These are phyloP conservation scores for Hylaea fasciaria DNA, from an alignment of 2,888 invertebrate genomes.

Conservation along the genomic window DNA sequence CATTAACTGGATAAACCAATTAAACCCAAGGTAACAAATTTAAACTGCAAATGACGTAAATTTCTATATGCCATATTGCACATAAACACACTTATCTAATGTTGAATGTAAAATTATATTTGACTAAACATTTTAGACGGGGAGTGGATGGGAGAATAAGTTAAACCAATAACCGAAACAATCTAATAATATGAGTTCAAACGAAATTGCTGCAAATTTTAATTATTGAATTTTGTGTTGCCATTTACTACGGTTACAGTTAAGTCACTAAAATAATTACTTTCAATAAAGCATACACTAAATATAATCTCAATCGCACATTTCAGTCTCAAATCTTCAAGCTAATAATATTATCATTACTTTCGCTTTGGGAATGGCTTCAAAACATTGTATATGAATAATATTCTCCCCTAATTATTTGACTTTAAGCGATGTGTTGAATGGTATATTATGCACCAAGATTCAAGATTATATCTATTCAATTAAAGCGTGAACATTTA, in stretches of 20 bases:
- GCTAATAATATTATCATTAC: no score
- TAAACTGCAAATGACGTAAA: background rate
- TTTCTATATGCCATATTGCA: slow-evolving; percentile 4
- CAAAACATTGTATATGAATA: no score
- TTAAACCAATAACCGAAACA: slow-evolving; percentile 3
- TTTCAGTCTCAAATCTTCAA: no score
- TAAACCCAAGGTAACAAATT: background rate
- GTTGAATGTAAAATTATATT: slow-evolving; percentile 28
- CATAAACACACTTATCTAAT: slow-evolving; percentile 20
- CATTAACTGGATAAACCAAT: background rate
- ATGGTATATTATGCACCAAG: no score
- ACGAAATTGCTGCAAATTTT: background rate
- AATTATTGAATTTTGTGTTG: background rate
- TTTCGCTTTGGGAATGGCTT: no score
- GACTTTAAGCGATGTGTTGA: no score
- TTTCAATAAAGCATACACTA: background rate
- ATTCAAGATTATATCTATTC: no score
- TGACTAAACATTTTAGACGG: slow-evolving; percentile 29
- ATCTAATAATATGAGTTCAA: background rate
- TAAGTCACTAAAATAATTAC: background rate
- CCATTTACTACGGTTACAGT: no score
- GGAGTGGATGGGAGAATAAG: slow-evolving; percentile 6
- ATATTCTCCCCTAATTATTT: no score
- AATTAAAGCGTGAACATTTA: no score
- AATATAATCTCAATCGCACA: no score